Conservation (phyloP, 2,888 invertebrate genomes). For the Nemotelus nigrinus region DNA sequence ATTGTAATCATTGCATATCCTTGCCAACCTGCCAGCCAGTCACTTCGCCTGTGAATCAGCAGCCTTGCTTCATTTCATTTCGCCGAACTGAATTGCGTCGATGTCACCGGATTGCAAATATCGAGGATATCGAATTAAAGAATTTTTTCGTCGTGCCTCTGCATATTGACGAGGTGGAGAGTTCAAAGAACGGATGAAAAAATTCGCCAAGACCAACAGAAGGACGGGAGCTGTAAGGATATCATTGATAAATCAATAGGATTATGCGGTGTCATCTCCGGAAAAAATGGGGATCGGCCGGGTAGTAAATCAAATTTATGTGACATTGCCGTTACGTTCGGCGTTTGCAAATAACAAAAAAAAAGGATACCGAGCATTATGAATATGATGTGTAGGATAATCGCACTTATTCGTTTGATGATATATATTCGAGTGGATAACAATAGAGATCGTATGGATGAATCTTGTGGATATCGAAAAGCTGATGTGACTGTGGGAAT, state of each 20-base stretch:
- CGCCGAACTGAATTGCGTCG: not conserved
- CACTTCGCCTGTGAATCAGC: not conserved
- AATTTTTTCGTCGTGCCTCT: not conserved
- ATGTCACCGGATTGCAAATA: not conserved
- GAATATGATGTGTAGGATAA: conserved; percentile 24
- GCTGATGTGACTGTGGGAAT: too few relatives aligned
- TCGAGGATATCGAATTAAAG: conserved; percentile 8
- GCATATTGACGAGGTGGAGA: too few relatives aligned
- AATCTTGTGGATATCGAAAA: too few relatives aligned
- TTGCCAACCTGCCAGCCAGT: too few relatives aligned
- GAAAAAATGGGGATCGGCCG: conserved; percentile 15
- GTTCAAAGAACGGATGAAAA: too few relatives aligned
- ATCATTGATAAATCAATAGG: conserved; percentile 30
- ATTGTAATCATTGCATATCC: not conserved
- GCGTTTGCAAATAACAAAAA: not conserved
- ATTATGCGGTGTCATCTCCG: conserved; percentile 24
- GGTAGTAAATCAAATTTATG: conserved; percentile 30
- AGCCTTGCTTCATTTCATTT: not conserved
- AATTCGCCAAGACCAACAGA: too few relatives aligned
- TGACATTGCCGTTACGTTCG: conserved; percentile 11
- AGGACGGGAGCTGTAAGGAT: not conserved
- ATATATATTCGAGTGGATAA: too few relatives aligned
- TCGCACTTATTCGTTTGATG: conserved; percentile 6
- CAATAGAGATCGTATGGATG: too few relatives aligned
- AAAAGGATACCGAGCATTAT: conserved; percentile 7